These are phyloP conservation scores for Gasterosteus aculeatus DNA, from an alignment of 2,113 vertebrate species.

Conservation along the genomic window DNA sequence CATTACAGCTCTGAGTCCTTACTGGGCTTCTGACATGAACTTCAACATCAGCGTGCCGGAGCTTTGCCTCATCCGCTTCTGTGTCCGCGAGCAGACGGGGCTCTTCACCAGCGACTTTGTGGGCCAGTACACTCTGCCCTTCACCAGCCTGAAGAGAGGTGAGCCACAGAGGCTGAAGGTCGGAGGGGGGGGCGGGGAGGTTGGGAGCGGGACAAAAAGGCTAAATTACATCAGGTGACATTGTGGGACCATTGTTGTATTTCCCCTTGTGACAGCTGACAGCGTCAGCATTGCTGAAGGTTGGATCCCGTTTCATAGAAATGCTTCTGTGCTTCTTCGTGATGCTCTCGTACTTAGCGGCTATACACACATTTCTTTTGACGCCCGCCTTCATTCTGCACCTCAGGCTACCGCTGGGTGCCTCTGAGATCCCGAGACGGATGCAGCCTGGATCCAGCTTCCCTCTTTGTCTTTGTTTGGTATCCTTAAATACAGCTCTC, in stretches of 20 bases:
- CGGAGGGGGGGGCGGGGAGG: slow-evolving; percentile 37
- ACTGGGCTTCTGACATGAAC: slow-evolving; percentile 85
- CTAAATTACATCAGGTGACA: slow-evolving; percentile 59
- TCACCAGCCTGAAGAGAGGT: slow-evolving; percentile 88
- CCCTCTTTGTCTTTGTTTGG: slow-evolving; percentile 83
- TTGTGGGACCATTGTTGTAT: slow-evolving; percentile 40
- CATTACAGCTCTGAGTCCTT: slow-evolving; percentile 83
- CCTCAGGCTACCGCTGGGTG: slow-evolving; percentile 86
- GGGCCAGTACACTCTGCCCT: slow-evolving; percentile 88
- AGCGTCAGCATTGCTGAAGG: slow-evolving; percentile 63
- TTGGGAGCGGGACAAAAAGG: slow-evolving; percentile 21
- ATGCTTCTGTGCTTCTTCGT: not conserved
- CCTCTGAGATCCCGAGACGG: slow-evolving; percentile 82
- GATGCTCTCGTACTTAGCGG: slow-evolving; percentile 11
- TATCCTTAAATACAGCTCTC: slow-evolving; percentile 64
- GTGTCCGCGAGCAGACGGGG: slow-evolving; percentile 80
- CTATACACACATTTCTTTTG: slow-evolving; percentile 24
- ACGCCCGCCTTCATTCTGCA: slow-evolving; percentile 3
- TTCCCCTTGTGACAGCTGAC: slow-evolving; percentile 25
- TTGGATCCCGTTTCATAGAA: slow-evolving; percentile 3
- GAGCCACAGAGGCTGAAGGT: slow-evolving; percentile 46
- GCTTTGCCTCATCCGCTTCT: slow-evolving; percentile 86
- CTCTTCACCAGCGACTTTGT: slow-evolving; percentile 84
- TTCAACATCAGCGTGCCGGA: slow-evolving; percentile 86
- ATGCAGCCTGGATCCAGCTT: slow-evolving; percentile 81